Conservation (phyloP, 2,797 vertebrate species). For the Hirundo rustica region DNA sequence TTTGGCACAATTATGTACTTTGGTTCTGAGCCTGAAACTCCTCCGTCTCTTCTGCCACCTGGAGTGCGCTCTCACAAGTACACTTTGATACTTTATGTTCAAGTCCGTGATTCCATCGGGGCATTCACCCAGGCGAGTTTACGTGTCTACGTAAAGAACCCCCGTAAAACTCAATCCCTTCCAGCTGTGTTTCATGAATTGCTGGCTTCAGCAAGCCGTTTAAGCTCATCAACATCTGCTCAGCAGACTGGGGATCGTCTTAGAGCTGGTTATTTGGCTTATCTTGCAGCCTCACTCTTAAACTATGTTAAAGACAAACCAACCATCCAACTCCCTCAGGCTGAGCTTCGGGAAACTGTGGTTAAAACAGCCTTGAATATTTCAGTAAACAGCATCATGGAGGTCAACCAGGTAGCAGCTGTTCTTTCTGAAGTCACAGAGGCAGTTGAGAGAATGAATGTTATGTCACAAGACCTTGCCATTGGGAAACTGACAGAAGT, state of each 20-base stretch:
- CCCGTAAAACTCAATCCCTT: not conserved
- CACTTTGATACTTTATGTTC: constrained; percentile 27
- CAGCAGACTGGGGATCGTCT: constrained; percentile 37
- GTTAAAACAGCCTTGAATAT: constrained; percentile 42
- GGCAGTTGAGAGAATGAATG: not conserved
- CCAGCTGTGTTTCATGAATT: not conserved
- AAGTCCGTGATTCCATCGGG: constrained; percentile 56
- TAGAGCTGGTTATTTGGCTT: constrained; percentile 54
- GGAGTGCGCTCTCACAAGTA: constrained; percentile 7
- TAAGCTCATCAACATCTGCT: not conserved
- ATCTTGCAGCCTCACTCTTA: constrained; percentile 61
- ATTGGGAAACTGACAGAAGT: constrained; percentile 44
- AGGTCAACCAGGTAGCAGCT: constrained; percentile 65
- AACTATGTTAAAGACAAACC: constrained; percentile 11
- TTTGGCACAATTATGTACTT: constrained; percentile 67
- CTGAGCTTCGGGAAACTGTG: constrained; percentile 48
- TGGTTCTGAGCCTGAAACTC: constrained; percentile 38
- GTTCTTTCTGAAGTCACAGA: constrained; percentile 58
- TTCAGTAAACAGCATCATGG: not conserved
- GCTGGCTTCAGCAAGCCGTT: not conserved
- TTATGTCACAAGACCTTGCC: not conserved
- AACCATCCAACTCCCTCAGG: not conserved
- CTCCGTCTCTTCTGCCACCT: constrained; percentile 67
- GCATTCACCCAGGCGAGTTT: constrained; percentile 61
- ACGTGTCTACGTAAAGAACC: not conserved